phyloP scores from a whole-genome alignment of 2,113 vertebrate species.

The Amphiprion percula region DNA sequence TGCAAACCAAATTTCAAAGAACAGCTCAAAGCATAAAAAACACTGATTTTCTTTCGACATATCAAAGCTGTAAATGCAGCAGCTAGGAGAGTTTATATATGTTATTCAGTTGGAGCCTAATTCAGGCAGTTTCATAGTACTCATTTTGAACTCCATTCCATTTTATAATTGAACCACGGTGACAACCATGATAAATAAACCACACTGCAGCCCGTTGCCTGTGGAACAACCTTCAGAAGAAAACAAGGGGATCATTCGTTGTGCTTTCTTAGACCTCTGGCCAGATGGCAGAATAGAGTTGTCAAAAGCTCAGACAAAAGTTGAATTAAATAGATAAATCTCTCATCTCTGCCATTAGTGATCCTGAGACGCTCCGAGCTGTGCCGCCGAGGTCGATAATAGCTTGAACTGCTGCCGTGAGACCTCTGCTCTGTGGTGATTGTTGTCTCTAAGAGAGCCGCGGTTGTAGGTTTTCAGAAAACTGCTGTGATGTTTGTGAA shows the following conservation, averaged over 20 bases:
- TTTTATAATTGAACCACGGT: slow-evolving; percentile 59
- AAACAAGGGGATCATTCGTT: slow-evolving; percentile 38
- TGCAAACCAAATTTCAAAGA: slow-evolving; percentile 23
- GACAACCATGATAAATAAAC: slow-evolving; percentile 67
- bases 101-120: slow-evolving; percentile 42
- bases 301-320: slow-evolving; percentile 57
- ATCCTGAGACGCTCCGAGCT: slow-evolving; percentile 19
- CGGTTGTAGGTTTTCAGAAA: slow-evolving; percentile 12
- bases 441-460: not conserved
- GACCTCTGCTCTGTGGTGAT: slow-evolving; percentile 19
- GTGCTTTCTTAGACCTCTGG: slow-evolving; percentile 36
- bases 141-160: slow-evolving; percentile 49
- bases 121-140: slow-evolving; percentile 48
- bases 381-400: slow-evolving; percentile 46
- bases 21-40: slow-evolving; percentile 4
- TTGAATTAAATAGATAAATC: slow-evolving; percentile 72
- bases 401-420: slow-evolving; percentile 31
- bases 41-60: not conserved
- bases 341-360: slow-evolving; percentile 33
- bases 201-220: slow-evolving; percentile 12
- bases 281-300: slow-evolving; percentile 43
- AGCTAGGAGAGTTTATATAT: slow-evolving; percentile 36
- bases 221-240: slow-evolving; percentile 43
- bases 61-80: slow-evolving; percentile 36
- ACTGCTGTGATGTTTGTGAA: slow-evolving; percentile 17